A percentile compares a stretch with the other conserved stretches of the same genome.
Evolutionary conservation across 2,113 vertebrate species (phyloP).

Genomic region (Perca flavescens): DNA sequence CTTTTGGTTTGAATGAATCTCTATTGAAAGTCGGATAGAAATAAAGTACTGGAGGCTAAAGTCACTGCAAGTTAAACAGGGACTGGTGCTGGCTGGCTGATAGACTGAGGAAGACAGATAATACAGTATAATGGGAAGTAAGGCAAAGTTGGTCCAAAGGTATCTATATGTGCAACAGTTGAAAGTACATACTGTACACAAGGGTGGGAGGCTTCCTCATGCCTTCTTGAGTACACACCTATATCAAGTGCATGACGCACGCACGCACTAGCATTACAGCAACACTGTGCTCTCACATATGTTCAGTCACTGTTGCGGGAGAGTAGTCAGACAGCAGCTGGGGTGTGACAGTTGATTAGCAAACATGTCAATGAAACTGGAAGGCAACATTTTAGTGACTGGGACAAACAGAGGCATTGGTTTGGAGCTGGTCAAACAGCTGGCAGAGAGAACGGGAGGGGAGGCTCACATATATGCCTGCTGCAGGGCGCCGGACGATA

Average conservation of each 20-base stretch:
- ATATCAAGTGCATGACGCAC: conserved; percentile 6
- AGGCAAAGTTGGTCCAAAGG: background rate
- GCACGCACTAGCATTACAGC: background rate
- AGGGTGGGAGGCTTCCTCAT: background rate
- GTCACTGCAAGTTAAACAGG: background rate
- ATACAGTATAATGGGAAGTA: background rate
- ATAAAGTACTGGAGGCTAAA: background rate
- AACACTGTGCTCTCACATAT: background rate
- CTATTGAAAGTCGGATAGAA: background rate
- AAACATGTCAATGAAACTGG: conserved; percentile 50
- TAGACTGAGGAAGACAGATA: background rate
- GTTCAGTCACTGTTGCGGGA: background rate
- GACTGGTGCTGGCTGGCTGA: background rate
- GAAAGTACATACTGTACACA: background rate
- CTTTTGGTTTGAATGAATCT: background rate
- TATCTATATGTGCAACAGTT: background rate
- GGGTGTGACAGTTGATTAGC: background rate
- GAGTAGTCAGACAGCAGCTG: background rate
- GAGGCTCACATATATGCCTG: conserved; percentile 52
- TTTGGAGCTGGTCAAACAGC: conserved; percentile 57
- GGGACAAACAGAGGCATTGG: conserved; percentile 67
- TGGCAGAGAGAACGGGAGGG: conserved; percentile 21
- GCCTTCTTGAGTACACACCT: conserved; percentile 6
- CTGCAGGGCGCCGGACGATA: conserved; percentile 53
- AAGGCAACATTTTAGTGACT: conserved; percentile 67